phyloP scores from a whole-genome alignment of 2,888 invertebrate genomes.

The Fragum sueziense region DNA sequence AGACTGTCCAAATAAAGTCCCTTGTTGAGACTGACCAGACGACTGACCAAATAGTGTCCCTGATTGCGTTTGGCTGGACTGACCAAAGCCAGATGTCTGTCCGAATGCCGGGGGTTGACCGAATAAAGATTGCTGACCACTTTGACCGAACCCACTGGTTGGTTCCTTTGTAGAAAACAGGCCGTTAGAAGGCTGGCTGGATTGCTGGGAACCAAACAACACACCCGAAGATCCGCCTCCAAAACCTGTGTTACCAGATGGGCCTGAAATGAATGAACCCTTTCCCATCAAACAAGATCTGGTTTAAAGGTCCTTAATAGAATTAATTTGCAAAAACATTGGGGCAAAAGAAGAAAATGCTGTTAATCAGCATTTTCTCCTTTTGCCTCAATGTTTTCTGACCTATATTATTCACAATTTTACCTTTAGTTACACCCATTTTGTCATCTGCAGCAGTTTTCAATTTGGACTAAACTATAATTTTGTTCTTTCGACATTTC shows the following conservation, averaged over 20 bases:
- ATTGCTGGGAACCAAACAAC: slow-evolving; percentile 16
- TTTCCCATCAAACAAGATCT: background rate
- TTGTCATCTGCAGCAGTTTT: too few relatives aligned
- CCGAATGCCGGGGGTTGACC: slow-evolving; percentile 18
- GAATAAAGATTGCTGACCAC: slow-evolving; percentile 31
- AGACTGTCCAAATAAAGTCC: slow-evolving; percentile 6
- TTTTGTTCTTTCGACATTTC: too few relatives aligned
- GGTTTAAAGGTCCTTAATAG: too few relatives aligned
- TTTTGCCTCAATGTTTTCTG: too few relatives aligned
- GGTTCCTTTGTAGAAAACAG: background rate
- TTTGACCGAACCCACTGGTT: slow-evolving; percentile 39
- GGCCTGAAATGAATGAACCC: slow-evolving; percentile 5
- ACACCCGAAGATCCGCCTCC: background rate
- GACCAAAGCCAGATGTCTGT: slow-evolving; percentile 10
- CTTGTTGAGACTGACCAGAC: background rate
- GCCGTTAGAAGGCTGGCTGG: slow-evolving; percentile 1
- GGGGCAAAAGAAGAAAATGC: too few relatives aligned
- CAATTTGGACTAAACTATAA: too few relatives aligned
- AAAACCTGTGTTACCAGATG: background rate
- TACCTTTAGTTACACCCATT: too few relatives aligned
- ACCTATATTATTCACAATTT: too few relatives aligned
- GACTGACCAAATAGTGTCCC: background rate
- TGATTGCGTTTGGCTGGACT: background rate
- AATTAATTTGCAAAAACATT: too few relatives aligned
- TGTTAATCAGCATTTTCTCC: too few relatives aligned